Conservation (phyloP, 2,113 vertebrate genomes). For the Bungarus multicinctus region DNA sequence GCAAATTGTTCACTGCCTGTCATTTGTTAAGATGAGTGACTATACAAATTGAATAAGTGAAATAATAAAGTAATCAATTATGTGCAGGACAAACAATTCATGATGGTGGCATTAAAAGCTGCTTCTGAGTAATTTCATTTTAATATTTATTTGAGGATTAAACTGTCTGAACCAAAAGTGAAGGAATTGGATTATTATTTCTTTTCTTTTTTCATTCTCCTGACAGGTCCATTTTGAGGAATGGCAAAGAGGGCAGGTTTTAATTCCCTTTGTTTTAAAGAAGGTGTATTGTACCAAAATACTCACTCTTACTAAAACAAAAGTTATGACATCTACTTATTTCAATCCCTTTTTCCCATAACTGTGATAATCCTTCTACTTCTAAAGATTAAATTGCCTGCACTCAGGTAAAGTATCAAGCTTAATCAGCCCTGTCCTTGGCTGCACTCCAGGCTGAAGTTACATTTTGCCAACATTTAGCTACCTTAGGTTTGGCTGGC, state of each 20-base stretch:
- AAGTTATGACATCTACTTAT: neutral
- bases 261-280: neutral
- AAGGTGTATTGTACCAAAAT: neutral
- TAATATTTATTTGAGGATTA: slow-evolving; percentile 40
- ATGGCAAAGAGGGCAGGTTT: neutral
- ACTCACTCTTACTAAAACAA: neutral
- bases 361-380: neutral
- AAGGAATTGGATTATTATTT: neutral
- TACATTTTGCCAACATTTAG: neutral
- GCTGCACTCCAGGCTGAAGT: neutral
- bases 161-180: slow-evolving; percentile 12
- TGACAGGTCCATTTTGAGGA: neutral
- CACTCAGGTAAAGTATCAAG: neutral
- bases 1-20: neutral
- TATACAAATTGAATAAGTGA: neutral
- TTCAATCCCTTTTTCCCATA: neutral
- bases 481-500: neutral
- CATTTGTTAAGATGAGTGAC: neutral
- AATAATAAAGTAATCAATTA: neutral
- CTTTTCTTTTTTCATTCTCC: neutral
- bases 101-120: slow-evolving; percentile 24
- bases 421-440: neutral
- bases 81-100: neutral
- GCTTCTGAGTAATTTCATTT: slow-evolving; percentile 41
- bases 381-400: neutral